Evolutionary conservation across 2,888 invertebrate species (phyloP).

Genomic region (Lissonota sp.): DNA sequence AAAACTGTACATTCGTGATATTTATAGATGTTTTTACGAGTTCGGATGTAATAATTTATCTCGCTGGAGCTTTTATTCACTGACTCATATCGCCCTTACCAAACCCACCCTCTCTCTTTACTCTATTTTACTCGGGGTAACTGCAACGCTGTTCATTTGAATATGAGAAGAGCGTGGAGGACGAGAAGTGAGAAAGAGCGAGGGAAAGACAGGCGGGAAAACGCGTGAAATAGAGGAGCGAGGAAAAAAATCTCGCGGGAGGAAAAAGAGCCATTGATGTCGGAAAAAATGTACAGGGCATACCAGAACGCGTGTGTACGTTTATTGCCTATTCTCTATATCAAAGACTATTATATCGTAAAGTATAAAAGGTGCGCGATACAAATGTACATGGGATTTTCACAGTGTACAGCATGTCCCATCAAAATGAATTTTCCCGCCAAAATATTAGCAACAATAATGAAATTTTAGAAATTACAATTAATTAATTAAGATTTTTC

Average conservation of each 20-base stretch:
- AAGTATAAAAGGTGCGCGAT: constrained; percentile 55
- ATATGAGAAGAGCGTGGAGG: constrained; percentile 59
- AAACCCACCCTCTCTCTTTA: constrained; percentile 35
- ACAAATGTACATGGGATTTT: constrained; percentile 26
- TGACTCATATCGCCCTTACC: constrained; percentile 61
- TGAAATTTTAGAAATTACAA: background rate
- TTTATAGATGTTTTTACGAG: constrained; percentile 74
- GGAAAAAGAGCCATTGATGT: constrained; percentile 53
- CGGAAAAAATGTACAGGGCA: constrained; percentile 59
- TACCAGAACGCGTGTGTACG: constrained; percentile 40
- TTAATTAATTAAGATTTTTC: background rate
- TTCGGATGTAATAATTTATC: constrained; percentile 76
- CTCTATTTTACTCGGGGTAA: constrained; percentile 43
- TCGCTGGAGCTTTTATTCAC: constrained; percentile 70
- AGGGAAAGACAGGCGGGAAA: constrained; percentile 19
- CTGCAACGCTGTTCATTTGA: constrained; percentile 75
- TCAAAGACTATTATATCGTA: constrained; percentile 56
- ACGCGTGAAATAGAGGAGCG: constrained; percentile 28
- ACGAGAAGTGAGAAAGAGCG: background rate
- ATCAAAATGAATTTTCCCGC: background rate
- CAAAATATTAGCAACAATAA: background rate
- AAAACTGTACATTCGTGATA: constrained; percentile 59
- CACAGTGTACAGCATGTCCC: background rate
- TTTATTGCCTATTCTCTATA: constrained; percentile 60
- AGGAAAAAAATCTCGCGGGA: constrained; percentile 32